Evolutionary conservation across 1,140 invertebrate species (phyloP).

Genomic region (Grapholita molesta): DNA sequence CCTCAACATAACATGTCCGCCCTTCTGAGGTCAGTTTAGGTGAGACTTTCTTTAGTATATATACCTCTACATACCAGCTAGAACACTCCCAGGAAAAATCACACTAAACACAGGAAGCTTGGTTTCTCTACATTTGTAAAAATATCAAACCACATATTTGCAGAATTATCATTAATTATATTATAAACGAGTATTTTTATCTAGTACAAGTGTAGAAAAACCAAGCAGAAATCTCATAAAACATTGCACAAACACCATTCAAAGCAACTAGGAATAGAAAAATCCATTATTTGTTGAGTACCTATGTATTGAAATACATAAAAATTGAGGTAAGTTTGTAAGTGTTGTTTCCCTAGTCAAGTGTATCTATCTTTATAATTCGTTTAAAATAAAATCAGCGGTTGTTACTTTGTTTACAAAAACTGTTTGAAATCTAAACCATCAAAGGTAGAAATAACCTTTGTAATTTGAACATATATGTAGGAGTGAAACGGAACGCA

Average conservation of each 20-base stretch:
- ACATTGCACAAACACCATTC: slow-evolving; percentile 42
- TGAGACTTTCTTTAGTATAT: neutral
- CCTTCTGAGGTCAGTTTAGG: neutral
- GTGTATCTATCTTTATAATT: no score
- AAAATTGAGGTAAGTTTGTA: neutral
- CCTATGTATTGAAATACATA: neutral
- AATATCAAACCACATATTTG: no score
- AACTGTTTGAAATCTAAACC: no score
- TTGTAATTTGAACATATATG: no score
- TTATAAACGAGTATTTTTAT: no score
- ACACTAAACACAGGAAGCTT: neutral
- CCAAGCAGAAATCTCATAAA: slow-evolving; percentile 21
- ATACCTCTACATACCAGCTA: slow-evolving; percentile 1
- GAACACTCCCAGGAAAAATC: neutral
- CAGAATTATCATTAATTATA: no score
- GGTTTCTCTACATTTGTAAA: slow-evolving; percentile 28
- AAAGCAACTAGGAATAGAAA: slow-evolving; percentile 31
- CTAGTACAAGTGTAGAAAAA: slow-evolving; percentile 46
- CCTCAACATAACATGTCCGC: no score
- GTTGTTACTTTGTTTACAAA: neutral
- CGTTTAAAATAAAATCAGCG: no score
- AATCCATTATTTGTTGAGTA: neutral
- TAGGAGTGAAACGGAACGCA: no score
- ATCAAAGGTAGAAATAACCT: no score
- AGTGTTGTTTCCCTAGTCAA: no score